Conservation (phyloP, 2,113 vertebrate species). For the Micromys minutus region DNA sequence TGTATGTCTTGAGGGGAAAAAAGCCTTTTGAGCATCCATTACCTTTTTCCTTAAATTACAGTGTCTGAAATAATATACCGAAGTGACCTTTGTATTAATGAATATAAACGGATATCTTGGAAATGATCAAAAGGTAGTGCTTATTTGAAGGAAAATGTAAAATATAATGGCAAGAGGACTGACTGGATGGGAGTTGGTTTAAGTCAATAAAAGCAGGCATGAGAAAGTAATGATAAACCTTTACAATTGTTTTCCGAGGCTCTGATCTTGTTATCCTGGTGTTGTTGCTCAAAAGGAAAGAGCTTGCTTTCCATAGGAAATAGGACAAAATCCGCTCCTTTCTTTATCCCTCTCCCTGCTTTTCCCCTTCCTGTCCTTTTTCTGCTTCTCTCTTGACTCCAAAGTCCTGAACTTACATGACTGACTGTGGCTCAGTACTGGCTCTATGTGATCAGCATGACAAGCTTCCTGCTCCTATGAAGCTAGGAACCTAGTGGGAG, state of each 20-base stretch:
- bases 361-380: background rate
- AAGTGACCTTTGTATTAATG: background rate
- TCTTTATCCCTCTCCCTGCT: background rate
- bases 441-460: background rate
- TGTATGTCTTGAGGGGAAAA: background rate
- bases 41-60: background rate
- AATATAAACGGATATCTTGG: background rate
- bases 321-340: background rate
- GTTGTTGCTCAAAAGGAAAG: slow-evolving; percentile 21
- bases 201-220: background rate
- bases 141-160: slow-evolving; percentile 9
- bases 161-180: background rate
- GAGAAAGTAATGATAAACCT: background rate
- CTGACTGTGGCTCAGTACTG: background rate
- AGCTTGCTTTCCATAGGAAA: background rate
- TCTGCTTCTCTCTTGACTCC: background rate
- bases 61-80: background rate
- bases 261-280: background rate
- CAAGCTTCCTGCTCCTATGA: background rate
- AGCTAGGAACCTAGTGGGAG: background rate
- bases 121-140: slow-evolving; percentile 45
- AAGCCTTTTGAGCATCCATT: background rate
- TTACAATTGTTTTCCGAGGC: background rate
- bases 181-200: background rate
- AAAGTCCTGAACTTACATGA: background rate